Evolutionary conservation across 2,113 vertebrate genomes (phyloP).

Genomic region (Solea senegalensis): DNA sequence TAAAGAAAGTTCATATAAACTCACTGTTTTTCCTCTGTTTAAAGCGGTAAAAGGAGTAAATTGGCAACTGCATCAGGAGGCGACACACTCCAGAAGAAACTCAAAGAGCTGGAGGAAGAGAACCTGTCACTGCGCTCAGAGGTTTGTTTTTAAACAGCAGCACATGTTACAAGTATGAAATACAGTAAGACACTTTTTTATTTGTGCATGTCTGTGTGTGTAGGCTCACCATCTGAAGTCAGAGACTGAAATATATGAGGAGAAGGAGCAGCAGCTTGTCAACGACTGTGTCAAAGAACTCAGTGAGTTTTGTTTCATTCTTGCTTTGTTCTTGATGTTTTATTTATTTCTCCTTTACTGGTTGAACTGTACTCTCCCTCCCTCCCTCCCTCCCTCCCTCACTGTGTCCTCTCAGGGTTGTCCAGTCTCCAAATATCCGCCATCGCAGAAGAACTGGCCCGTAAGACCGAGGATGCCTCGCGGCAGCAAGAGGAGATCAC

Average conservation of each 20-base stretch:
- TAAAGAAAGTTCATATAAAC: not conserved
- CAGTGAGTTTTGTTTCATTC: constrained; percentile 79
- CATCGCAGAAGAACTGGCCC: constrained; percentile 93
- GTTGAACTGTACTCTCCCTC: not conserved
- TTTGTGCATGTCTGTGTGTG: constrained; percentile 8
- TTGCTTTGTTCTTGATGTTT: not conserved
- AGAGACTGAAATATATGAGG: constrained; percentile 95
- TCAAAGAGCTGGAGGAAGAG: constrained; percentile 95
- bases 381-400: not conserved
- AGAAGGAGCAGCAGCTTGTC: constrained; percentile 98
- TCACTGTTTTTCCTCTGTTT: not conserved
- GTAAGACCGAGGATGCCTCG: constrained; percentile 94
- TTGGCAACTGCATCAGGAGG: constrained; percentile 84
- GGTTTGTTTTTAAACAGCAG: constrained; percentile 72
- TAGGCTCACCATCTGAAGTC: constrained; percentile 95
- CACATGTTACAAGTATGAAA: not conserved
- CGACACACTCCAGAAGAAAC: constrained; percentile 92
- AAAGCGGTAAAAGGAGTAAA: constrained; percentile 87
- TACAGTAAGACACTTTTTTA: not conserved
- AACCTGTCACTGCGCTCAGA: constrained; percentile 95
- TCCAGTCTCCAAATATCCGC: constrained; percentile 93
- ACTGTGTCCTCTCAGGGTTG: constrained; percentile 78
- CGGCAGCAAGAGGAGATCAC: constrained; percentile 98
- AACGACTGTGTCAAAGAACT: constrained; percentile 98
- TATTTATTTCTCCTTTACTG: not conserved